Evolutionary conservation across 1,140 invertebrate species (phyloP).

Genomic region (Centruroides sculpturatus): DNA sequence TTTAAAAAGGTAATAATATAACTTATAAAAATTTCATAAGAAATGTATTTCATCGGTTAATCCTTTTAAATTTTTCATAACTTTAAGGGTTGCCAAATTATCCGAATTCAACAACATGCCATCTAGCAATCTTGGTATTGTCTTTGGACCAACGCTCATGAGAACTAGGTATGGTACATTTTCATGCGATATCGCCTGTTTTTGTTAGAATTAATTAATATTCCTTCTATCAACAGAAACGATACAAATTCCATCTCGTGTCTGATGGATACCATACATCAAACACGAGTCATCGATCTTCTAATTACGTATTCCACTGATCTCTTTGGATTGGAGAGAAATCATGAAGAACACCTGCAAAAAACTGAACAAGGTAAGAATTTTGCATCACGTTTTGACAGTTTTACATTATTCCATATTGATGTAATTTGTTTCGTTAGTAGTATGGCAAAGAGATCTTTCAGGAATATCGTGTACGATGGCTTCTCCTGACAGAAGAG

Average conservation of each 20-base stretch:
- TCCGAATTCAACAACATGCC: slow-evolving; percentile 39
- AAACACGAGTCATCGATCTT: slow-evolving; percentile 38
- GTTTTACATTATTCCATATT: too few species aligned
- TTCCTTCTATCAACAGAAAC: slow-evolving; percentile 20
- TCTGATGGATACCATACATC: slow-evolving; percentile 39
- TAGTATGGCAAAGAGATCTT: too few species aligned
- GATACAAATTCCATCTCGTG: slow-evolving; percentile 34
- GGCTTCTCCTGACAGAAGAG: too few species aligned
- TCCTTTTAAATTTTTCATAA: too few species aligned
- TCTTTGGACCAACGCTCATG: slow-evolving; percentile 43
- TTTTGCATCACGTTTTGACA: too few species aligned
- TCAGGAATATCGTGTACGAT: too few species aligned
- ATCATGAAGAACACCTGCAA: too few species aligned
- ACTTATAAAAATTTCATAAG: too few species aligned
- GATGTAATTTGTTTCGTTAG: too few species aligned
- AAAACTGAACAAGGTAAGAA: too few species aligned
- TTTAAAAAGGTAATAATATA: slow-evolving; percentile 23
- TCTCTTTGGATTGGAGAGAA: too few species aligned
- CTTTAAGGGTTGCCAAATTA: slow-evolving; percentile 23
- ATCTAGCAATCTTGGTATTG: slow-evolving; percentile 40
- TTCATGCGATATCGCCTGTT: neutral
- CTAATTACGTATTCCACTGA: slow-evolving; percentile 31
- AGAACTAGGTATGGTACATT: slow-evolving; percentile 27
- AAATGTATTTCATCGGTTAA: too few species aligned
- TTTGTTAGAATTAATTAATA: slow-evolving; percentile 12